A percentile compares a stretch with the other conserved stretches of the same genome.
phyloP scores from a whole-genome alignment of 1,140 invertebrate genomes.

The Varroa destructor region DNA sequence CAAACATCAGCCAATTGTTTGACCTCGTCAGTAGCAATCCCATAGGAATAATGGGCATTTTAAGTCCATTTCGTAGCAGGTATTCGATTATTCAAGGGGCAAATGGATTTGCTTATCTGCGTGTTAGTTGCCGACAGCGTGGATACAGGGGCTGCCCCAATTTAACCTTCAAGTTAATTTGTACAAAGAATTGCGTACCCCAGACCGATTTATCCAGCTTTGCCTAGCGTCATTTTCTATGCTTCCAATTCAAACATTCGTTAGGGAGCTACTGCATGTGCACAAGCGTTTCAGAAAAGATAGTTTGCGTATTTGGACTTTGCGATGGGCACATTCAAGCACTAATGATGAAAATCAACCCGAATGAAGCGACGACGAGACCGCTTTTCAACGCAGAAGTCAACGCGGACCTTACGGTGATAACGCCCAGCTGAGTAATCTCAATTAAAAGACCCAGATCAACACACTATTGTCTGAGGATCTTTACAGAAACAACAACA shows the following conservation, averaged over 20 bases:
- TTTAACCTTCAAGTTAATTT: neutral
- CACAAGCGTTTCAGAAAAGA: neutral
- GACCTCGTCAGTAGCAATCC: neutral
- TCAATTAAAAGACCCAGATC: too few species aligned
- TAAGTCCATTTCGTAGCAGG: neutral
- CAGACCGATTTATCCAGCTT: neutral
- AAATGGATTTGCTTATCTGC: neutral
- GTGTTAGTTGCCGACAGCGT: conserved; percentile 5
- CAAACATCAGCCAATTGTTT: too few species aligned
- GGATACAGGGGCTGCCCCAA: neutral
- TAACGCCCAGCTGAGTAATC: neutral
- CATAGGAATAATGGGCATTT: neutral
- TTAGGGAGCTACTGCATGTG: neutral
- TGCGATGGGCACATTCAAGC: conserved; percentile 4
- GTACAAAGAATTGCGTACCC: neutral
- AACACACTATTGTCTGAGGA: too few species aligned
- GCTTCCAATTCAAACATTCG: neutral
- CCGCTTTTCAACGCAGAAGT: conserved; percentile 1
- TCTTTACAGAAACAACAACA: too few species aligned
- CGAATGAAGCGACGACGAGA: neutral
- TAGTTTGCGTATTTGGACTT: neutral
- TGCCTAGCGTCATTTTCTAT: neutral
- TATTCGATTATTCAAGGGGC: neutral
- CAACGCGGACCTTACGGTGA: neutral
- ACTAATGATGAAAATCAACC: neutral